phyloP scores from a whole-genome alignment of 64 coral and sea anemone species.

The Montipora foliosa region DNA sequence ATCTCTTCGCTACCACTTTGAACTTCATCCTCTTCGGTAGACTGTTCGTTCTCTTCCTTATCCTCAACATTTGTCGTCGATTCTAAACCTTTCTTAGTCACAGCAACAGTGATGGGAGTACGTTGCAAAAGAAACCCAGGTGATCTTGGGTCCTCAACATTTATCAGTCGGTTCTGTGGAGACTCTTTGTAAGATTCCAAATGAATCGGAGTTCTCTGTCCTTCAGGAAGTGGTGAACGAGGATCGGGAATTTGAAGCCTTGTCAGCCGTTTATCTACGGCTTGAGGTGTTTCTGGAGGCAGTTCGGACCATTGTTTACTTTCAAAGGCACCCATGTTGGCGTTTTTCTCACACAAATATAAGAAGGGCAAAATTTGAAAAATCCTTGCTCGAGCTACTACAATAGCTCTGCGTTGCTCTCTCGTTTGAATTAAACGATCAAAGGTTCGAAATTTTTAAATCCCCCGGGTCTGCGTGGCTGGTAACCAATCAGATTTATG shows the following conservation, averaged over 20 bases:
- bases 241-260: constrained; percentile 72
- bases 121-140: constrained; percentile 65
- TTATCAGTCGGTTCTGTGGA: constrained; percentile 79
- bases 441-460: constrained; percentile 88
- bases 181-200: constrained; percentile 88
- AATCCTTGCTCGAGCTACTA: too few relatives aligned
- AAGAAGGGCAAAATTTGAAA: too few relatives aligned
- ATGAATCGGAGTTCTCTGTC: constrained; percentile 82
- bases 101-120: constrained; percentile 66
- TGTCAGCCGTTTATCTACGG: constrained; percentile 51
- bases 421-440: constrained; percentile 73
- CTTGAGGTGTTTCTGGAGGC: constrained; percentile 79
- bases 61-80: constrained; percentile 18
- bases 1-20: background rate
- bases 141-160: constrained; percentile 78
- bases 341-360: background rate
- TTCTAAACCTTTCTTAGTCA: background rate
- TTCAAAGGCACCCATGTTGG: constrained; percentile 80
- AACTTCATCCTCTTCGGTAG: constrained; percentile 16
- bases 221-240: constrained; percentile 72
- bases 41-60: constrained; percentile 14
- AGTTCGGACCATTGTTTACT: constrained; percentile 90
- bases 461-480: constrained; percentile 35
- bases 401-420: background rate
- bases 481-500: constrained; percentile 73